Percentiles rank a stretch among this genome's conserved stretches.
These are phyloP conservation scores for Prionailurus bengalensis DNA, from an alignment of 2,113 vertebrate species.

Conservation along the genomic window DNA sequence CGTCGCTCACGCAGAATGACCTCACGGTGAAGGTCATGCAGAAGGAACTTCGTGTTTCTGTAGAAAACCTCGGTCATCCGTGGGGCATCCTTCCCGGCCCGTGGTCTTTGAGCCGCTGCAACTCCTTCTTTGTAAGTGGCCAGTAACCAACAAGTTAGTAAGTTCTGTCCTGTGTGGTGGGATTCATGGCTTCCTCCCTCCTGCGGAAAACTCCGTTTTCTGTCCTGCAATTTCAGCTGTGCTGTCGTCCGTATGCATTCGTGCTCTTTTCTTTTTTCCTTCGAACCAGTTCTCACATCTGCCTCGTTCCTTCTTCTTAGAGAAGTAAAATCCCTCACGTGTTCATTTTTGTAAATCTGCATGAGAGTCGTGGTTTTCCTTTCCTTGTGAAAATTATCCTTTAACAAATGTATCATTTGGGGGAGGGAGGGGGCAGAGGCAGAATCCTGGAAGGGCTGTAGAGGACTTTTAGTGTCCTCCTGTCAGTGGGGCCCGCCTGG, in stretches of 20 bases:
- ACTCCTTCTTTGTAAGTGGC: background rate
- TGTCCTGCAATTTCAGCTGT: background rate
- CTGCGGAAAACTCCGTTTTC: background rate
- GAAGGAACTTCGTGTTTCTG: background rate
- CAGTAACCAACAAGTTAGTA: background rate
- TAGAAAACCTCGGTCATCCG: background rate
- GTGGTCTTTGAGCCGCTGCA: background rate
- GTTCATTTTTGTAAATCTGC: background rate
- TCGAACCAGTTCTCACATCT: background rate
- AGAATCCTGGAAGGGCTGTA: background rate
- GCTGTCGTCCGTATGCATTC: background rate
- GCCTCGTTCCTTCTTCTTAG: background rate
- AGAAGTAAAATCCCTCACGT: background rate
- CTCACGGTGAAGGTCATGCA: background rate
- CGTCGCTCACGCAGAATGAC: background rate
- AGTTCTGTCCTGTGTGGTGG: background rate
- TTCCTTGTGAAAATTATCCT: background rate
- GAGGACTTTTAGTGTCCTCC: background rate
- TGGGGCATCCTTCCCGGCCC: background rate
- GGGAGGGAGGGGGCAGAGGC: background rate
- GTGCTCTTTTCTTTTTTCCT: background rate
- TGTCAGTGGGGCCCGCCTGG: background rate
- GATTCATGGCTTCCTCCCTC: background rate
- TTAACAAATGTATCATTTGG: background rate
- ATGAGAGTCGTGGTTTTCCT: background rate